These are phyloP conservation scores for Chionomys nivalis DNA, from an alignment of 2,113 vertebrate species.

Conservation along the genomic window DNA sequence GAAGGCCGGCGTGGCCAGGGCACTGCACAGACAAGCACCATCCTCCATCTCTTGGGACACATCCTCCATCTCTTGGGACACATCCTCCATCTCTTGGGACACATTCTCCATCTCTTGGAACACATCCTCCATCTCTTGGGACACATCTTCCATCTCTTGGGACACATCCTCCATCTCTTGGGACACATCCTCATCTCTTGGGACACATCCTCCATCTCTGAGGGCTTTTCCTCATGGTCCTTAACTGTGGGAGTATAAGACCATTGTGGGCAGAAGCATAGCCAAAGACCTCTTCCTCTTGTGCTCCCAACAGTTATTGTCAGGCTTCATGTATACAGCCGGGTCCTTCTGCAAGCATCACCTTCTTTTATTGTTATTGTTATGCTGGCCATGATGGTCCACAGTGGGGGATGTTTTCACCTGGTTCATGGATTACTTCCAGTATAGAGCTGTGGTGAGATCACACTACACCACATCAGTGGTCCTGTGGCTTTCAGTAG, in stretches of 20 bases:
- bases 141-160: neutral
- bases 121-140: neutral
- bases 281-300: neutral
- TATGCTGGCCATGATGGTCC: neutral
- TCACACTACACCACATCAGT: neutral
- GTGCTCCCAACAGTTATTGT: neutral
- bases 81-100: neutral
- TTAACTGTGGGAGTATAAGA: neutral
- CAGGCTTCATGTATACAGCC: no score
- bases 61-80: neutral
- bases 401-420: no score
- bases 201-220: neutral
- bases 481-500: accelerated
- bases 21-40: accelerated
- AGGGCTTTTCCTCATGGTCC: neutral
- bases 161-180: neutral
- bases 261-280: no score
- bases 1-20: accelerated
- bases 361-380: accelerated
- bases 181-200: neutral
- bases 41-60: neutral
- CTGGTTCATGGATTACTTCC: neutral
- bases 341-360: neutral
- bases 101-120: neutral
- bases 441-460: neutral